Conservation (phyloP, 2,888 invertebrate species). For the Epistrophella euchroma region DNA sequence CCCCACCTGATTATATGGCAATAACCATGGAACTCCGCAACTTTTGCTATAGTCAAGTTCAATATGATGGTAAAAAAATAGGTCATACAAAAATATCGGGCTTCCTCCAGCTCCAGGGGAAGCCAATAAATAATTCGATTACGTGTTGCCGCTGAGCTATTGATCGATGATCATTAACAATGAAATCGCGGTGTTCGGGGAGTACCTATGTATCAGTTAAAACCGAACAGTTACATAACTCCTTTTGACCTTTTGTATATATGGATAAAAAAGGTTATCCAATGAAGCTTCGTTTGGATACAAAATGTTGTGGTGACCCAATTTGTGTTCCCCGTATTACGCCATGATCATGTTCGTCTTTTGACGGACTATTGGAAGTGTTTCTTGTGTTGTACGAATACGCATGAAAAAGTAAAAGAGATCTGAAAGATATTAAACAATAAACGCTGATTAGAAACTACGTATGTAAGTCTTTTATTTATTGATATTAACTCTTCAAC, state of each 20-base stretch:
- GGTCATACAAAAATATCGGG: not conserved
- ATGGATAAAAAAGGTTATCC: not conserved
- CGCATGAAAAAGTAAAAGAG: not conserved
- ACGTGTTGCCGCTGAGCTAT: slow-evolving; percentile 8
- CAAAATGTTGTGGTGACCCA: slow-evolving; percentile 23
- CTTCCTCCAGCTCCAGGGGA: slow-evolving; percentile 13
- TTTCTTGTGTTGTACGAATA: not conserved
- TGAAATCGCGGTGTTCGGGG: not conserved
- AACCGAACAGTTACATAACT: not conserved
- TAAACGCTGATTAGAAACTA: slow-evolving; percentile 2
- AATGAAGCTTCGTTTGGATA: slow-evolving; percentile 4
- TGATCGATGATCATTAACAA: slow-evolving; percentile 16
- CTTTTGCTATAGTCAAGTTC: slow-evolving; percentile 30
- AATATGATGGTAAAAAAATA: slow-evolving; percentile 14
- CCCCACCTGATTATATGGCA: not conserved
- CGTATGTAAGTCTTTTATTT: not conserved
- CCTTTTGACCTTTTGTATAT: slow-evolving; percentile 11
- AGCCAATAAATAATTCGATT: slow-evolving; percentile 22
- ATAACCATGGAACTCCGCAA: slow-evolving; percentile 10
- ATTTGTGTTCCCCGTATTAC: slow-evolving; percentile 29
- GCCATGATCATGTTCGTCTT: not conserved
- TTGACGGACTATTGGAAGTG: not conserved
- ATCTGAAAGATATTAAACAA: not conserved
- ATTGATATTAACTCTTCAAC: not conserved
- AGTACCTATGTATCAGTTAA: not conserved